Conservation (phyloP, 2,888 invertebrate species). For the Eilema depressum region DNA sequence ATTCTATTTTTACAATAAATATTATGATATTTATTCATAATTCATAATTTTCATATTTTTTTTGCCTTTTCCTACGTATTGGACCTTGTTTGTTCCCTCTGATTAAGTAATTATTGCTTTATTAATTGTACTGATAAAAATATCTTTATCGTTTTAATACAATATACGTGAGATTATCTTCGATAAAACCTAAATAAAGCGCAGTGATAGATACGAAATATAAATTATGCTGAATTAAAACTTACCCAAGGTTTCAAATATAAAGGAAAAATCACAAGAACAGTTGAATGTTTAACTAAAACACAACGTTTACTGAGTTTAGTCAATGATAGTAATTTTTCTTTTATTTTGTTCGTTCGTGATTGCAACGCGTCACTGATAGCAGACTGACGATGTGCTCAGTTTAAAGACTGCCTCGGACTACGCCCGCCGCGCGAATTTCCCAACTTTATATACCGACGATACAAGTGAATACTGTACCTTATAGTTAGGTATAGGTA, state of each 20-base stretch:
- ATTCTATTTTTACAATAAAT: neutral
- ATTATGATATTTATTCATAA: neutral
- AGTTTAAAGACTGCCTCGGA: constrained; percentile 60
- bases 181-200: neutral
- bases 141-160: constrained; percentile 8
- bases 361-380: constrained; percentile 32
- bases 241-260: constrained; percentile 42
- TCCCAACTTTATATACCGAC: constrained; percentile 74
- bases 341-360: constrained; percentile 35
- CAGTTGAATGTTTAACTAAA: constrained; percentile 44
- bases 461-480: constrained; percentile 58
- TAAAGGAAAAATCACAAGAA: constrained; percentile 46
- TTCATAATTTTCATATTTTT: neutral
- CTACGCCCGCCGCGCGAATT: constrained; percentile 73
- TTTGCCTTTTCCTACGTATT: neutral
- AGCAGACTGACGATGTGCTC: constrained; percentile 55
- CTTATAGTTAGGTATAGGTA: constrained; percentile 50
- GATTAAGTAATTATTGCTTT: neutral
- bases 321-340: constrained; percentile 30
- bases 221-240: constrained; percentile 6
- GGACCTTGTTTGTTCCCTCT: neutral
- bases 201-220: neutral
- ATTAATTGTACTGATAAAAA: neutral
- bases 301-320: constrained; percentile 45
- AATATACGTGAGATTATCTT: neutral